Conservation (phyloP, 2,797 vertebrate genomes). For the Sebastes oblongus region DNA sequence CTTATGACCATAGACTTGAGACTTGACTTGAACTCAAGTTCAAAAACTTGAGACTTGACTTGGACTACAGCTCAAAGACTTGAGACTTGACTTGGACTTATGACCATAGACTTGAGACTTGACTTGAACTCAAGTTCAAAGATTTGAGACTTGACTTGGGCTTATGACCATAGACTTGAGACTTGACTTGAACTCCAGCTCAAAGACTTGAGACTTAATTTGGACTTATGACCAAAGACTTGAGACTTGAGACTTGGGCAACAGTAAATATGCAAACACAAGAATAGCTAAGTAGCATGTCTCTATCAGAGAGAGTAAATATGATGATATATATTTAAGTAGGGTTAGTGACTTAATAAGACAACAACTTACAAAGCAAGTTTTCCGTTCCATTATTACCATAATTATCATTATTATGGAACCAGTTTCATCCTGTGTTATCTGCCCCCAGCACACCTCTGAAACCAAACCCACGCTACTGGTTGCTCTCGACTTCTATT, state of each 20-base stretch:
- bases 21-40: too few relatives aligned
- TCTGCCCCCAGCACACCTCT: background rate
- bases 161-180: too few relatives aligned
- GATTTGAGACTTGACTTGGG: too few relatives aligned
- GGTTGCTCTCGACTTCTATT: background rate
- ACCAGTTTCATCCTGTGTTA: background rate
- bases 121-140: too few relatives aligned
- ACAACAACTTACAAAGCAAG: background rate
- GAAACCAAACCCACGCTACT: background rate
- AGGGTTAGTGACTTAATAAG: background rate
- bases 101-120: too few relatives aligned
- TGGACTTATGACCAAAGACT: too few relatives aligned
- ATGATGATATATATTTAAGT: background rate
- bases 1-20: too few relatives aligned
- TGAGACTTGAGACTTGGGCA: background rate
- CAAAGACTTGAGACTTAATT: too few relatives aligned
- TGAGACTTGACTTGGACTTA: too few relatives aligned
- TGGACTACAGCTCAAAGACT: fast-evolving
- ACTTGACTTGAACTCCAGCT: too few relatives aligned
- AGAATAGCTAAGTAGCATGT: background rate
- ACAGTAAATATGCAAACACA: background rate
- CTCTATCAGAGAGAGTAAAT: background rate
- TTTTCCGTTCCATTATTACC: background rate
- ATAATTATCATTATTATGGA: background rate
- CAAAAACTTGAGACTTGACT: too few relatives aligned